Conservation (phyloP, 2,797 vertebrate species). For the Myotis planiceps region DNA sequence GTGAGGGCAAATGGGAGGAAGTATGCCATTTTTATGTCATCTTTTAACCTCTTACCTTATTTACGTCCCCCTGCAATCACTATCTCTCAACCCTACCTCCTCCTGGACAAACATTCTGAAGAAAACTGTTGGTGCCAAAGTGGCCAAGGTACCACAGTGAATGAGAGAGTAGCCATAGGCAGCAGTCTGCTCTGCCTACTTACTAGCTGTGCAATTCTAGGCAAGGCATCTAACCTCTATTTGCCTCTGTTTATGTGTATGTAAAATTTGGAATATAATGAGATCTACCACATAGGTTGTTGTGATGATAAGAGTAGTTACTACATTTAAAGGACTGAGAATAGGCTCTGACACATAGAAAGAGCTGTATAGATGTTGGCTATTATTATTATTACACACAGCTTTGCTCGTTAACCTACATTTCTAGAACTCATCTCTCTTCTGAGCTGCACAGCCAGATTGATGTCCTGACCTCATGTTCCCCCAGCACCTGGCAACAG, state of each 20-base stretch:
- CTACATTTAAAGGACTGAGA: not conserved
- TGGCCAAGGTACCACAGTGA: rapidly evolving
- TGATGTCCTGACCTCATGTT: not conserved
- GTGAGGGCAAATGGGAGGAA: not conserved
- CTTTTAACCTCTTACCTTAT: not conserved
- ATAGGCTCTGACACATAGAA: not conserved
- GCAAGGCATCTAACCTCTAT: rapidly evolving
- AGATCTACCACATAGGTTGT: not conserved
- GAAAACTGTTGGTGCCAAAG: not conserved
- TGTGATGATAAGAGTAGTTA: not conserved
- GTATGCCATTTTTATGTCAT: not conserved
- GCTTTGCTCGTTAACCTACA: not conserved
- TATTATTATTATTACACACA: not conserved
- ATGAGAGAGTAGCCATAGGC: rapidly evolving
- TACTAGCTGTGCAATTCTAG: not conserved
- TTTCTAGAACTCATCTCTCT: not conserved
- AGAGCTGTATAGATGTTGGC: not conserved
- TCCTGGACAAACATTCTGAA: not conserved
- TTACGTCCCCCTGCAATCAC: not conserved
- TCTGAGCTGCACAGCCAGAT: not conserved
- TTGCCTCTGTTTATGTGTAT: not conserved
- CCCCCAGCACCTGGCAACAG: not conserved
- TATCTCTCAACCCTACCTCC: not conserved
- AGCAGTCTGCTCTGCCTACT: rapidly evolving
- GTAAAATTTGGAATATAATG: not conserved